phyloP scores from a whole-genome alignment of 2,888 invertebrate species.

The Eulithis prunata region DNA sequence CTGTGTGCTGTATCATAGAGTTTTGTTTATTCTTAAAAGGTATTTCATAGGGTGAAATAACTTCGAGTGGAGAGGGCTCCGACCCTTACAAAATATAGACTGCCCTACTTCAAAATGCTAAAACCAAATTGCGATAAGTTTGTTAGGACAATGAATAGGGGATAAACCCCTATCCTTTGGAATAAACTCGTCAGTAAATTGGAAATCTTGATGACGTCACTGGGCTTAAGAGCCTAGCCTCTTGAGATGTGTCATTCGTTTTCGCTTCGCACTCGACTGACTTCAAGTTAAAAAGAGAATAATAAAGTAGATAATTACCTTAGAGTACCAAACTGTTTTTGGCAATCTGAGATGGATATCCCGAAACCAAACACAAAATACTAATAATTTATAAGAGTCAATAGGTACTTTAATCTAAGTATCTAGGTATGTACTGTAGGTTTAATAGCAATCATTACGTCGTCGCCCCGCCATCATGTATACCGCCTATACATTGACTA shows the following conservation, averaged over 20 bases:
- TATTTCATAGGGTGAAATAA: background rate
- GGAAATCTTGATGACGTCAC: slow-evolving; percentile 56
- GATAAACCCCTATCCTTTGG: slow-evolving; percentile 54
- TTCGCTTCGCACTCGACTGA: slow-evolving; percentile 48
- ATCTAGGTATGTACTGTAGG: background rate
- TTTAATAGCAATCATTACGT: slow-evolving; percentile 4
- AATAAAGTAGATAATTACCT: slow-evolving; percentile 26
- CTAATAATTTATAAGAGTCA: too few species aligned
- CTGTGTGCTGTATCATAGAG: too few species aligned
- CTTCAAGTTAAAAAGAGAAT: slow-evolving; percentile 42
- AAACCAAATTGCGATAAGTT: slow-evolving; percentile 48
- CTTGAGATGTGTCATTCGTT: slow-evolving; percentile 47
- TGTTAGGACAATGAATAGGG: slow-evolving; percentile 47
- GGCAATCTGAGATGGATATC: too few species aligned
- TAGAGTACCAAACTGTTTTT: too few species aligned
- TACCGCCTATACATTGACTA: slow-evolving; percentile 27
- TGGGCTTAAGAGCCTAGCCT: slow-evolving; percentile 49
- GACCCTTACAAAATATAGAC: background rate
- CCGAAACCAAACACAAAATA: too few species aligned
- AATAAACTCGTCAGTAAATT: slow-evolving; percentile 53
- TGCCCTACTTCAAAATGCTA: slow-evolving; percentile 25
- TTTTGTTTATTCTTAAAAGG: too few species aligned
- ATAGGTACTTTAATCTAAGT: too few species aligned
- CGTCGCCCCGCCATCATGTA: slow-evolving; percentile 7
- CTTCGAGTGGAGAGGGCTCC: background rate